A percentile compares a stretch with the other conserved stretches of the same genome.
Evolutionary conservation across 1,140 invertebrate genomes (phyloP).

Genomic region (Bombus picipes): DNA sequence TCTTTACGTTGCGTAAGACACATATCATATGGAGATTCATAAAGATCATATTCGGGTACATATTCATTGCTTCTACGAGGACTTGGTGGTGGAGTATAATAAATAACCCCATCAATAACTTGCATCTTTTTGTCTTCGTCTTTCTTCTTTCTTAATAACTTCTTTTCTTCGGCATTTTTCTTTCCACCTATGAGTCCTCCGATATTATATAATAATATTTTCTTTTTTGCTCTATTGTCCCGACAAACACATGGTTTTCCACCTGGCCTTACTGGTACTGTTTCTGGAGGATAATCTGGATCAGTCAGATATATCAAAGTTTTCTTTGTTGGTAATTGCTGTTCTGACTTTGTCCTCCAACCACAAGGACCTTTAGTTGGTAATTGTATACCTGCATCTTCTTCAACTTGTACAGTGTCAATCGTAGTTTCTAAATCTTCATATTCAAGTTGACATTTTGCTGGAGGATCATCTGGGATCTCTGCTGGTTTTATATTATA

Average conservation of each 20-base stretch:
- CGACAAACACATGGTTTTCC: slow-evolving; percentile 72
- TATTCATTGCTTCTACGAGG: slow-evolving; percentile 73
- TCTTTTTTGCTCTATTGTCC: slow-evolving; percentile 71
- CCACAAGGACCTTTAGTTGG: slow-evolving; percentile 59
- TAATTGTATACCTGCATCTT: neutral
- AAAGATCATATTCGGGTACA: slow-evolving; percentile 75
- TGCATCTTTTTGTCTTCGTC: slow-evolving; percentile 25
- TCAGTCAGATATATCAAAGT: slow-evolving; percentile 70
- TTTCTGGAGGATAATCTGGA: slow-evolving; percentile 61
- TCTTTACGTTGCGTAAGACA: slow-evolving; percentile 46
- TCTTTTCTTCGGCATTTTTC: slow-evolving; percentile 9
- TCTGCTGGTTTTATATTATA: slow-evolving; percentile 43
- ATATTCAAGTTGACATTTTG: slow-evolving; percentile 29
- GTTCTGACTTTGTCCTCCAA: slow-evolving; percentile 66
- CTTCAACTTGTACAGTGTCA: neutral
- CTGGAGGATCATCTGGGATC: slow-evolving; percentile 28
- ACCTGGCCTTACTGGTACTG: slow-evolving; percentile 57
- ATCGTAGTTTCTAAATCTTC: neutral
- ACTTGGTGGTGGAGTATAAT: slow-evolving; percentile 70
- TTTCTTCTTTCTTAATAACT: slow-evolving; percentile 26
- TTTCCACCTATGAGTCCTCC: slow-evolving; percentile 34
- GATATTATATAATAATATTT: slow-evolving; percentile 67
- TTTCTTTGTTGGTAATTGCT: slow-evolving; percentile 63
- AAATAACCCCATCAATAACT: slow-evolving; percentile 69
- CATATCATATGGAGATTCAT: slow-evolving; percentile 65